phyloP scores from a whole-genome alignment of 64 coral and sea anemone species.

The Pocillopora damicornis region DNA sequence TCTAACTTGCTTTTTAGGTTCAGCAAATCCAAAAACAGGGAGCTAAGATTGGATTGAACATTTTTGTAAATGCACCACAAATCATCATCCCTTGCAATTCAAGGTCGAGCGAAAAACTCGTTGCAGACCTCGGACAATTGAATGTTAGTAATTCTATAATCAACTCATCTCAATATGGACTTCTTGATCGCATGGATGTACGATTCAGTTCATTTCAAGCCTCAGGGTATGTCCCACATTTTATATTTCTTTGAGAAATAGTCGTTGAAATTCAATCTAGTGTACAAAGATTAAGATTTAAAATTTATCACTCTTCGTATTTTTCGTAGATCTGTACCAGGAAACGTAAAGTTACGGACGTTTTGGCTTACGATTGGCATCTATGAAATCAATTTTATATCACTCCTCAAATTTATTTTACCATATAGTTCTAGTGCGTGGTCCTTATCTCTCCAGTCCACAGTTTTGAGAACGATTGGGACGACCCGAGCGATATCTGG shows the following conservation, averaged over 20 bases:
- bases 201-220: slow-evolving; percentile 79
- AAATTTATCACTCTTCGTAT: too few species aligned
- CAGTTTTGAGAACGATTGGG: too few species aligned
- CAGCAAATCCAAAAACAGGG: slow-evolving; percentile 70
- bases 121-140: slow-evolving; percentile 89
- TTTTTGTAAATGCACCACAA: slow-evolving; percentile 73
- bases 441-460: too few species aligned
- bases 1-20: slow-evolving; percentile 40
- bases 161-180: slow-evolving; percentile 31
- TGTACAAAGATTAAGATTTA: too few species aligned
- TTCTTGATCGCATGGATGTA: slow-evolving; percentile 75
- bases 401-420: neutral
- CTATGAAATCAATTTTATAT: neutral
- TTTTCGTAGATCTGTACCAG: too few species aligned
- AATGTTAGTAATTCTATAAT: slow-evolving; percentile 52
- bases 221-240: slow-evolving; percentile 51
- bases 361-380: too few species aligned
- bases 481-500: too few species aligned
- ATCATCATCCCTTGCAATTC: slow-evolving; percentile 78
- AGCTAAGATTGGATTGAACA: slow-evolving; percentile 83
- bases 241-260: neutral
- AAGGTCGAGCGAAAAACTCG: slow-evolving; percentile 70
- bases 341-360: too few species aligned
- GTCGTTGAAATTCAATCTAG: too few species aligned
- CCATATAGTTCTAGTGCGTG: neutral